phyloP scores from a whole-genome alignment of 2,797 vertebrate genomes.

The Sebastes matsubarae region DNA sequence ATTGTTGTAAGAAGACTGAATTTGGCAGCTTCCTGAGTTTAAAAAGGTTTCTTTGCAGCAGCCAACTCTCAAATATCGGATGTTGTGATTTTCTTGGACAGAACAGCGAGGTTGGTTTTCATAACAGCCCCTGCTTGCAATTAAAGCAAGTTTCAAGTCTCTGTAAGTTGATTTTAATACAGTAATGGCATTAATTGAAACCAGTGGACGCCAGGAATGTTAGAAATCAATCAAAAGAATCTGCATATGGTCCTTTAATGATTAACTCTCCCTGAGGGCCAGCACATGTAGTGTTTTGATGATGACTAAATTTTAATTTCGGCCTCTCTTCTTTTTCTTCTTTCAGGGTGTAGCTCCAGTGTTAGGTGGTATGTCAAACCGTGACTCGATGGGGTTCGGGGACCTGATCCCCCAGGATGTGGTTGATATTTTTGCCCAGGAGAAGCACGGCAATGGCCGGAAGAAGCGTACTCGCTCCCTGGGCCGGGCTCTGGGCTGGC shows the following conservation, averaged over 20 bases:
- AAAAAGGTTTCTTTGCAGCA: background rate
- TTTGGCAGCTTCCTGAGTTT: conserved; percentile 3
- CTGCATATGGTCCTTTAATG: background rate
- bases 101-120: conserved; percentile 3
- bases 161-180: background rate
- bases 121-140: background rate
- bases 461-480: conserved; percentile 85
- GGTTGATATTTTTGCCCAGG: conserved; percentile 80
- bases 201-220: background rate
- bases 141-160: background rate
- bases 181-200: background rate
- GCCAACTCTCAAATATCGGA: background rate
- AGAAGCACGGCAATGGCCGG: conserved; percentile 70
- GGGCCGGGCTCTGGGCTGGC: conserved; percentile 89
- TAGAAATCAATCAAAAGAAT: background rate
- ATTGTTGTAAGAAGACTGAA: conserved; percentile 7
- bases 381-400: conserved; percentile 80
- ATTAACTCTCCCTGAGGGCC: background rate
- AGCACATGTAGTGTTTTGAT: background rate
- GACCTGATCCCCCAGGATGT: conserved; percentile 84
- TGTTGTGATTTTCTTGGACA: conserved; percentile 1
- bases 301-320: background rate
- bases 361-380: conserved; percentile 80
- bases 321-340: background rate
- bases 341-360: conserved; percentile 56